phyloP scores from a whole-genome alignment of 2,888 invertebrate species.

The Campoplex nolae region DNA sequence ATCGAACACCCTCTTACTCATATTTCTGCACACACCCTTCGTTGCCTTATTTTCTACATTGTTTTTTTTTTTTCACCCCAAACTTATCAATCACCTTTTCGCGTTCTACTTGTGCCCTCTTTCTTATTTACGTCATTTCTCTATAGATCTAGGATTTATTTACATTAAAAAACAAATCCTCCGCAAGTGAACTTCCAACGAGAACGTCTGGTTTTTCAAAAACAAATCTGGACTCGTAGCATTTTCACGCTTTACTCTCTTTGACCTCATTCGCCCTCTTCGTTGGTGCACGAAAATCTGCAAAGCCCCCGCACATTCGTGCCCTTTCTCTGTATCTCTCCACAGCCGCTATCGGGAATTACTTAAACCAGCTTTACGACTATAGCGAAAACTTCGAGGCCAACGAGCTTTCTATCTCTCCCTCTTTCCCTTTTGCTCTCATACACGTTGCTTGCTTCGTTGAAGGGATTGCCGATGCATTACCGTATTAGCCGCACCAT shows the following conservation, averaged over 20 bases:
- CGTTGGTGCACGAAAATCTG: constrained; percentile 53
- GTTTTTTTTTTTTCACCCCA: not conserved
- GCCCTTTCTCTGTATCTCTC: not conserved
- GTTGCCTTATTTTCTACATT: not conserved
- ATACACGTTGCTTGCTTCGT: constrained; percentile 46
- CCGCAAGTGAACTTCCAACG: not conserved
- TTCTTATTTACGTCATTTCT: not conserved
- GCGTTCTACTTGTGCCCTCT: not conserved
- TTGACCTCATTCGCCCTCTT: constrained; percentile 38
- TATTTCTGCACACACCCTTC: not conserved
- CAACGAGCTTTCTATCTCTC: constrained; percentile 31
- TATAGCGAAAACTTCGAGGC: constrained; percentile 77
- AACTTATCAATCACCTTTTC: not conserved
- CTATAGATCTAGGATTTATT: not conserved
- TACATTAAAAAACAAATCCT: not conserved
- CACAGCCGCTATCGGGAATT: constrained; percentile 81
- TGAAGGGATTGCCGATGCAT: constrained; percentile 82
- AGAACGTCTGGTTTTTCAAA: not conserved
- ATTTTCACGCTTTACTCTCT: constrained; percentile 23
- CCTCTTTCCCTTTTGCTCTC: constrained; percentile 13
- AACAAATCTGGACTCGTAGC: not conserved
- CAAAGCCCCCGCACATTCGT: constrained; percentile 12
- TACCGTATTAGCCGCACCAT: constrained; percentile 81
- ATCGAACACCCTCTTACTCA: constrained; percentile 4
- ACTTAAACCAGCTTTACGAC: constrained; percentile 84